These are phyloP conservation scores for Anas flavirostris DNA, from an alignment of 2,797 vertebrate genomes.

Conservation along the genomic window DNA sequence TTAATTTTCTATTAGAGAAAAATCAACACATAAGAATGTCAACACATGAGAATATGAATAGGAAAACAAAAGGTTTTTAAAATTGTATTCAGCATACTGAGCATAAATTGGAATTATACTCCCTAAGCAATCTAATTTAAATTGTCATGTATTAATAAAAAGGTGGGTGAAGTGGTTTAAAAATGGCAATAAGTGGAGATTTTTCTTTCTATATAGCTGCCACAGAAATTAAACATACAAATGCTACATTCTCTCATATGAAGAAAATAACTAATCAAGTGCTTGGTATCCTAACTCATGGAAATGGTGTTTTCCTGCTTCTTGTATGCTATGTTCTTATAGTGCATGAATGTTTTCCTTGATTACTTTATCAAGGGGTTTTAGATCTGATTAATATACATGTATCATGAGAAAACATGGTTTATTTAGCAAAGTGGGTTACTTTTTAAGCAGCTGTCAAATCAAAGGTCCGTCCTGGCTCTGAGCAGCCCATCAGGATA, in stretches of 20 bases:
- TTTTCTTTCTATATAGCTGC: not conserved
- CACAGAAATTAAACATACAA: not conserved
- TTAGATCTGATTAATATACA: not conserved
- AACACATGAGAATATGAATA: not conserved
- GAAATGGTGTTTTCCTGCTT: accelerated
- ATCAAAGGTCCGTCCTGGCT: not conserved
- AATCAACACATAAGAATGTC: conserved; percentile 1
- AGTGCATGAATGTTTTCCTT: accelerated
- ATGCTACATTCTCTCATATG: not conserved
- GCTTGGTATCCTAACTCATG: not conserved
- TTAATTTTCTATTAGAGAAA: conserved; percentile 41
- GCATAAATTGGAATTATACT: not conserved
- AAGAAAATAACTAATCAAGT: not conserved
- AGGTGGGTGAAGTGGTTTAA: not conserved
- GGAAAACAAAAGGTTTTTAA: conserved; percentile 14
- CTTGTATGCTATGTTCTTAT: not conserved
- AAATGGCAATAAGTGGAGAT: not conserved
- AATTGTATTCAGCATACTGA: not conserved
- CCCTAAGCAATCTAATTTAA: not conserved
- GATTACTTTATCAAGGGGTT: accelerated
- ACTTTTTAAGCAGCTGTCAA: not conserved
- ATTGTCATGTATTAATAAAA: conserved; percentile 1
- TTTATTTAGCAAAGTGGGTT: not conserved
- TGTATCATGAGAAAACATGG: not conserved
- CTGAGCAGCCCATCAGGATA: not conserved